Percentiles rank a stretch among this genome's conserved stretches.
Evolutionary conservation across 2,888 invertebrate species (phyloP).

Genomic region (Diarsia mendica): DNA sequence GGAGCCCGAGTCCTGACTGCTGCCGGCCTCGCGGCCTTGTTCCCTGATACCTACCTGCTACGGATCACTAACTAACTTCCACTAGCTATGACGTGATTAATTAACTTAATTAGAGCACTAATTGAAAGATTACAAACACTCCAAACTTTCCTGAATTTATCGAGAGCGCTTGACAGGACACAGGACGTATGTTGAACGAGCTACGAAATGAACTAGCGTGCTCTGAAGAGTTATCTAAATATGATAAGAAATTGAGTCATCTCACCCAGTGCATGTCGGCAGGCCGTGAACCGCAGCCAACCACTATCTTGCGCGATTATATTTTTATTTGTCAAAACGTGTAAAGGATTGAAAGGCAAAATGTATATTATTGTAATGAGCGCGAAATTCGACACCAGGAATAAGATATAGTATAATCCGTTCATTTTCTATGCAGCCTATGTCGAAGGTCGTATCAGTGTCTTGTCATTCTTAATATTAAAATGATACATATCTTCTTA

Average conservation of each 20-base stretch:
- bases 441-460: slow-evolving; percentile 38
- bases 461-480: slow-evolving; percentile 23
- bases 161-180: slow-evolving; percentile 37
- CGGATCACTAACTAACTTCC: slow-evolving; percentile 79
- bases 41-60: slow-evolving; percentile 73
- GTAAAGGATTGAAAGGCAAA: slow-evolving; percentile 37
- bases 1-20: slow-evolving; percentile 67
- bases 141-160: background rate
- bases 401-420: slow-evolving; percentile 15
- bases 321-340: slow-evolving; percentile 38
- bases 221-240: slow-evolving; percentile 44
- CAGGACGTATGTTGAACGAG: slow-evolving; percentile 44
- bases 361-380: slow-evolving; percentile 35
- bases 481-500: slow-evolving; percentile 17
- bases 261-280: slow-evolving; percentile 57
- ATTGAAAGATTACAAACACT: slow-evolving; percentile 37
- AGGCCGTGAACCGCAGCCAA: slow-evolving; percentile 56
- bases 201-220: slow-evolving; percentile 59
- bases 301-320: slow-evolving; percentile 31
- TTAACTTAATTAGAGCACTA: slow-evolving; percentile 66
- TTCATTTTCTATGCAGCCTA: slow-evolving; percentile 40
- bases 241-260: slow-evolving; percentile 59
- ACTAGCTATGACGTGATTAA: slow-evolving; percentile 66
- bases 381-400: slow-evolving; percentile 31
- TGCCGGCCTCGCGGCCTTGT: slow-evolving; percentile 74